Evolutionary conservation across 2,797 vertebrate genomes (phyloP).

Genomic region (Gambelia wislizenii): DNA sequence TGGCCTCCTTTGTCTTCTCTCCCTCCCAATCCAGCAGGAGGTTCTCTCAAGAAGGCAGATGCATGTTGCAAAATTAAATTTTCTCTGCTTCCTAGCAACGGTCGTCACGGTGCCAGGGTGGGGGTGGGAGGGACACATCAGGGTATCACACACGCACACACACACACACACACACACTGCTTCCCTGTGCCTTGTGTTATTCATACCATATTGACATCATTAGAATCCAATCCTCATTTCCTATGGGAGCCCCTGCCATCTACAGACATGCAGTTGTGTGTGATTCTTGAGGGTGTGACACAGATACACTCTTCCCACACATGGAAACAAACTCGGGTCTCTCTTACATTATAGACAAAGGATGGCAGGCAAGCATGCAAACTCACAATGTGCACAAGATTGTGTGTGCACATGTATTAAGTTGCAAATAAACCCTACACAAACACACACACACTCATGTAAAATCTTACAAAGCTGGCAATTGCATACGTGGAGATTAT

Average conservation of each 20-base stretch:
- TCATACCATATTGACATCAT: constrained; percentile 48
- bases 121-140: constrained; percentile 46
- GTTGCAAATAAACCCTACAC: background rate
- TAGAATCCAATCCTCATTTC: constrained; percentile 48
- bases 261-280: constrained; percentile 16
- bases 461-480: background rate
- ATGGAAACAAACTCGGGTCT: constrained; percentile 27
- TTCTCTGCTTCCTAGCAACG: constrained; percentile 51
- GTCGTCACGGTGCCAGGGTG: constrained; percentile 43
- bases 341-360: constrained; percentile 12
- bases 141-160: constrained; percentile 37
- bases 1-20: constrained; percentile 26
- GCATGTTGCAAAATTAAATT: constrained; percentile 51
- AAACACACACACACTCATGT: background rate
- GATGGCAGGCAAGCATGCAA: background rate
- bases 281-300: constrained; percentile 32
- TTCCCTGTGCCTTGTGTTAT: constrained; percentile 35
- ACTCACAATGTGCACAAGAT: background rate
- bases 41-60: constrained; percentile 37
- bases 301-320: constrained; percentile 7
- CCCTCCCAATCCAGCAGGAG: constrained; percentile 24
- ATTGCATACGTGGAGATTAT: too few species aligned
- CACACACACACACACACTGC: constrained; percentile 15
- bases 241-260: constrained; percentile 38
- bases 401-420: background rate